A percentile compares a stretch with the other conserved stretches of the same genome.
Evolutionary conservation across 2,797 vertebrate species (phyloP).

Genomic region (Garrulus glandarius): DNA sequence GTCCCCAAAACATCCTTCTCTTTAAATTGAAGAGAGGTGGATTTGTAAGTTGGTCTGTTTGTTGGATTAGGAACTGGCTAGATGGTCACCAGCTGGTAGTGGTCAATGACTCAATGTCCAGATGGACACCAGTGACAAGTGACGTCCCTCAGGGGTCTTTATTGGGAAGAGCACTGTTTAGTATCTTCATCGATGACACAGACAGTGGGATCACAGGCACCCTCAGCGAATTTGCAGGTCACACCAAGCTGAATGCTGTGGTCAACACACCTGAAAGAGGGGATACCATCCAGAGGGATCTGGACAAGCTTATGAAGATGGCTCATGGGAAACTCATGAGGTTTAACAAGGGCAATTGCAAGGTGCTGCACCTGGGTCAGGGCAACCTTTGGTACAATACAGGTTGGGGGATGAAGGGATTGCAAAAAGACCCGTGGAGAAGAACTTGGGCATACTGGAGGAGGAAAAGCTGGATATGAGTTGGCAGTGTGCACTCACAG

Average conservation of each 20-base stretch:
- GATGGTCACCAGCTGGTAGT: not conserved
- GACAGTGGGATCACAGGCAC: not conserved
- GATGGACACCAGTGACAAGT: not conserved
- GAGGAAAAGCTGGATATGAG: not conserved
- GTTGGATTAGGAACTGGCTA: not conserved
- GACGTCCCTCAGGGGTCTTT: not conserved
- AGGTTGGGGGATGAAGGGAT: not conserved
- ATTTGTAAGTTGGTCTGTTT: not conserved
- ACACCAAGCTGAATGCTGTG: not conserved
- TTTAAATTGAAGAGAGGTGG: not conserved
- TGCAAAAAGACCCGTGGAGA: not conserved
- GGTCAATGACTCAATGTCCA: not conserved
- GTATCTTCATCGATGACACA: not conserved
- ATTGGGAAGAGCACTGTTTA: fast-evolving
- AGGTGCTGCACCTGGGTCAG: not conserved
- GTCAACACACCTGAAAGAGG: not conserved
- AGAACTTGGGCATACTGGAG: not conserved
- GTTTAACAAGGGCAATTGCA: not conserved
- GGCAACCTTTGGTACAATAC: not conserved
- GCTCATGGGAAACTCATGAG: not conserved
- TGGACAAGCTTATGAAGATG: not conserved
- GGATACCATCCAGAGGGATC: too few relatives aligned
- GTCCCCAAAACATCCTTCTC: not conserved
- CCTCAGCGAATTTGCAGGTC: not conserved
- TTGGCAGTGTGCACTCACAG: not conserved